Conservation (phyloP, 2,888 invertebrate species). For the Lepidonotus clava region DNA sequence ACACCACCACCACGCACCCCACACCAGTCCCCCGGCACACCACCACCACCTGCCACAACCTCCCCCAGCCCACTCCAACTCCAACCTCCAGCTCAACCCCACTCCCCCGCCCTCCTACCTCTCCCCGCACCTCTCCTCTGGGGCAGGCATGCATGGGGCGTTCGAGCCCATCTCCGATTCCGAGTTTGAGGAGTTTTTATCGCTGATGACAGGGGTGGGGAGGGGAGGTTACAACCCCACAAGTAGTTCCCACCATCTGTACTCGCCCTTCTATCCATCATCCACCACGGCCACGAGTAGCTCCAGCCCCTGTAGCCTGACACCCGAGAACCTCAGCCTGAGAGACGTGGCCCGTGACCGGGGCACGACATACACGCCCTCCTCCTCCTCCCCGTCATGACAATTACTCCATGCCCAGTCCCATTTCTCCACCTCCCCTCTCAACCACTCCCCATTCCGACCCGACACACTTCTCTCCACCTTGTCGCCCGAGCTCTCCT, state of each 20-base stretch:
- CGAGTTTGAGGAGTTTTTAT: slow-evolving; percentile 53
- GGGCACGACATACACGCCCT: neutral
- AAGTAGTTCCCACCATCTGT: neutral
- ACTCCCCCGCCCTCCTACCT: slow-evolving; percentile 54
- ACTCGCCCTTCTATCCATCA: neutral
- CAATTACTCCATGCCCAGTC: slow-evolving; percentile 42
- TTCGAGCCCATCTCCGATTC: slow-evolving; percentile 16
- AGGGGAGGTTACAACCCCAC: neutral
- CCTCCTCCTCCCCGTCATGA: slow-evolving; percentile 47
- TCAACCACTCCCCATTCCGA: slow-evolving; percentile 24
- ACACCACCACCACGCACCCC: neutral
- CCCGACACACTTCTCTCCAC: slow-evolving; percentile 41
- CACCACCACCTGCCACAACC: slow-evolving; percentile 48
- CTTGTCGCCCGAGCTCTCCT: slow-evolving; percentile 21
- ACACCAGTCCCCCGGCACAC: neutral
- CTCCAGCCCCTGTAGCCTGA: slow-evolving; percentile 20
- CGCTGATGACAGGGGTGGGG: slow-evolving; percentile 48
- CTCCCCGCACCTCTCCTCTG: slow-evolving; percentile 34
- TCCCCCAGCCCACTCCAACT: slow-evolving; percentile 48
- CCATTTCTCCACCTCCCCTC: neutral
- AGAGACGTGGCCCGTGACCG: neutral
- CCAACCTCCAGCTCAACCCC: slow-evolving; percentile 36
- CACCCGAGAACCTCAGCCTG: slow-evolving; percentile 53
- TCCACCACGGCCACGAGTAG: neutral
- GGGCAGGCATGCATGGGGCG: neutral